Percentiles rank a stretch among this genome's conserved stretches.
phyloP scores from a whole-genome alignment of 1,140 invertebrate species.

The Aphis gossypii region DNA sequence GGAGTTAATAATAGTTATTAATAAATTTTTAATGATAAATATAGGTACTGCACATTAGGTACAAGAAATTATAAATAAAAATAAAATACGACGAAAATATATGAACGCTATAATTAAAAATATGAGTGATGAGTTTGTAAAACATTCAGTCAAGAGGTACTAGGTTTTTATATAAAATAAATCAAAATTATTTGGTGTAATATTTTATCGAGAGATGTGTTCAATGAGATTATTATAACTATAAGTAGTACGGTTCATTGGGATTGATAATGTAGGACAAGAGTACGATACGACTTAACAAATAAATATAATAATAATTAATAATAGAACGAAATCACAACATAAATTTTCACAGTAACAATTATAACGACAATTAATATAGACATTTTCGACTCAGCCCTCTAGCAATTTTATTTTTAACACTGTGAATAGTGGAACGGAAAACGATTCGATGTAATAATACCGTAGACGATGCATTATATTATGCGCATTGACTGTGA shows the following conservation, averaged over 20 bases:
- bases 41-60: too few relatives aligned
- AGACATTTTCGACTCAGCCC: neutral
- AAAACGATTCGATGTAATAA: neutral
- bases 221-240: neutral
- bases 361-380: neutral
- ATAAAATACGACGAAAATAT: too few relatives aligned
- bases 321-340: neutral
- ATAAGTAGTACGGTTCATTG: neutral
- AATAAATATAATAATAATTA: neutral
- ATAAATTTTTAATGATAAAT: too few relatives aligned
- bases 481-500: neutral
- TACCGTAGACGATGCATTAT: neutral
- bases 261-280: neutral
- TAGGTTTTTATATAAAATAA: neutral
- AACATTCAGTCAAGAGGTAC: neutral
- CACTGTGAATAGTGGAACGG: neutral
- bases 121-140: neutral
- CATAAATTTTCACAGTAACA: neutral
- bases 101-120: neutral
- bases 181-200: neutral
- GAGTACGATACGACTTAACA: neutral
- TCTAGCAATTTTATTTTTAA: neutral
- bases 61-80: too few relatives aligned
- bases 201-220: neutral
- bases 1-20: too few relatives aligned